phyloP scores from a whole-genome alignment of 2,113 vertebrate species.

The Hippolais icterina region DNA sequence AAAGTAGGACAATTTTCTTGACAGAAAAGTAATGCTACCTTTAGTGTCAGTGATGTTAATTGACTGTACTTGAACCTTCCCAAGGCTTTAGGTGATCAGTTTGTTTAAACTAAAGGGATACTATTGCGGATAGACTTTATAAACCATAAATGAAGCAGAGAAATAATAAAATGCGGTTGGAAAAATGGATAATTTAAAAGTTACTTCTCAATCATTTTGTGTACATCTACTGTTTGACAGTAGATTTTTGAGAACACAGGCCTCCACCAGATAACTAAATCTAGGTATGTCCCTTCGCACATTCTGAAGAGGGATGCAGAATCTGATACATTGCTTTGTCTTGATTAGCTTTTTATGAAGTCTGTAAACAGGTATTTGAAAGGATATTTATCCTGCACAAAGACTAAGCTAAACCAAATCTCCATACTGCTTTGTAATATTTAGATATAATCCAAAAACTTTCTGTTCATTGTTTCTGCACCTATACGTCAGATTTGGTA shows the following conservation, averaged over 20 bases:
- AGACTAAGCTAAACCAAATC: not conserved
- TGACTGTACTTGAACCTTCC: not conserved
- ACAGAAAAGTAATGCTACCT: not conserved
- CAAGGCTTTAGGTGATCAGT: not conserved
- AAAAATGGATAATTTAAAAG: not conserved
- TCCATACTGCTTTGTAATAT: not conserved
- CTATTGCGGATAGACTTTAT: not conserved
- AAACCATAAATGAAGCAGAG: not conserved
- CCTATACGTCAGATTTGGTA: not conserved
- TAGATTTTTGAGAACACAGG: not conserved
- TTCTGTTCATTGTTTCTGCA: not conserved
- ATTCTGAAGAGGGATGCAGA: not conserved
- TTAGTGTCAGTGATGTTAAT: constrained; percentile 16
- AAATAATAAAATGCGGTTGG: not conserved
- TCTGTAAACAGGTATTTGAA: not conserved
- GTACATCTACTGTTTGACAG: not conserved
- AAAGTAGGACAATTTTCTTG: constrained; percentile 49
- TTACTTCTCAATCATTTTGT: not conserved
- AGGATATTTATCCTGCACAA: not conserved
- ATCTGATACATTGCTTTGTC: not conserved
- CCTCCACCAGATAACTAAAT: not conserved
- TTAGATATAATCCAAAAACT: not conserved
- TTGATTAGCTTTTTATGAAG: not conserved
- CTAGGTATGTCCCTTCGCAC: not conserved
- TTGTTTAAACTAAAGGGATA: not conserved